phyloP scores from a whole-genome alignment of 2,797 vertebrate species.

The Okamejei kenojei region DNA sequence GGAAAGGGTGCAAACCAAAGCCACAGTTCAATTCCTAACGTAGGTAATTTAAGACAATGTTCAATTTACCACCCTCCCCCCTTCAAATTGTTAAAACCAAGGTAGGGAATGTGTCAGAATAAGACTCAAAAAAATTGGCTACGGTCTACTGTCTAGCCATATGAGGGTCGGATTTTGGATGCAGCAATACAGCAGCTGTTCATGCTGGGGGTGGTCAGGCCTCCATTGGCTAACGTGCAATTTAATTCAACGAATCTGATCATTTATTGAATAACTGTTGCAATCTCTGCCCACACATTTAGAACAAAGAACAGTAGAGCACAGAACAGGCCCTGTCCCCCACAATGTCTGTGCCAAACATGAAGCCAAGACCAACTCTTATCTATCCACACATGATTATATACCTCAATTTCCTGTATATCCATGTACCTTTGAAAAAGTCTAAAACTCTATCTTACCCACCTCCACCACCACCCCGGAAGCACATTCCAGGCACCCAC shows the following conservation, averaged over 20 bases:
- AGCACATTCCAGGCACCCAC: too few relatives aligned
- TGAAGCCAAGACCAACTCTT: too few relatives aligned
- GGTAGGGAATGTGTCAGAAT: neutral
- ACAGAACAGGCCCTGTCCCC: too few relatives aligned
- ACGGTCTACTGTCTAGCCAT: neutral
- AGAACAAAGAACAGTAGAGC: neutral
- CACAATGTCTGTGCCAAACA: too few relatives aligned
- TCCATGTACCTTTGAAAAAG: too few relatives aligned
- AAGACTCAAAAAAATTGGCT: neutral
- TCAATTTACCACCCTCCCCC: neutral
- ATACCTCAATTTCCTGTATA: too few relatives aligned
- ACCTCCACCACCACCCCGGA: too few relatives aligned
- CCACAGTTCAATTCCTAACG: neutral
- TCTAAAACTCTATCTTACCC: too few relatives aligned
- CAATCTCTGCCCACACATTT: too few relatives aligned
- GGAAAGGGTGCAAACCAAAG: neutral
- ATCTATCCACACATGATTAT: too few relatives aligned
- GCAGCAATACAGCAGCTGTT: neutral
- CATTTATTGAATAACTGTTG: neutral
- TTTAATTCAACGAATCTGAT: neutral
- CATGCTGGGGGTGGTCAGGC: neutral
- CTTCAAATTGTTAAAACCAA: neutral
- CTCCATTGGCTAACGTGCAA: neutral
- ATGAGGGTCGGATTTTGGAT: neutral
- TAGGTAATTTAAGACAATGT: neutral